A percentile compares a stretch with the other conserved stretches of the same genome.
These are phyloP conservation scores for Lomographa bimaculata DNA, from an alignment of 2,888 invertebrate species.

Conservation along the genomic window DNA sequence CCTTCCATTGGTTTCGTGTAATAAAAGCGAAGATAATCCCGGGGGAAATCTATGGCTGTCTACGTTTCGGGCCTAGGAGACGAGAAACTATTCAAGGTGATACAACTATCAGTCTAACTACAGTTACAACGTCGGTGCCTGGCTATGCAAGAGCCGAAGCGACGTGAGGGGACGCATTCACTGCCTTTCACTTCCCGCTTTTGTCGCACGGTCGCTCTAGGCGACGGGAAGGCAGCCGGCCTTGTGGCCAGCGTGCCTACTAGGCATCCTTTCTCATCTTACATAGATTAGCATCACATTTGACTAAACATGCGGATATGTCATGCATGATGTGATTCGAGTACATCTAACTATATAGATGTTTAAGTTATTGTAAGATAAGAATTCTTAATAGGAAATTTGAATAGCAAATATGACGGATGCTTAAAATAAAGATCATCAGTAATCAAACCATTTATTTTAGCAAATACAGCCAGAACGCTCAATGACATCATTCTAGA, in stretches of 20 bases:
- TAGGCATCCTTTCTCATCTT: conserved; percentile 71
- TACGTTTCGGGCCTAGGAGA: conserved; percentile 20
- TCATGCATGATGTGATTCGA: conserved; percentile 1
- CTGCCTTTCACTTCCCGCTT: conserved; percentile 84
- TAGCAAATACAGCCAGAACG: not conserved
- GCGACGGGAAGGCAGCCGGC: conserved; percentile 76
- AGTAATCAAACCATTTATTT: no score
- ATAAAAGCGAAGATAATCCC: conserved; percentile 33
- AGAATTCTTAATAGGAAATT: conserved; percentile 1
- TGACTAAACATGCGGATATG: conserved; percentile 9
- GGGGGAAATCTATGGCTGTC: conserved; percentile 32
- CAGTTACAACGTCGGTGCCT: conserved; percentile 39
- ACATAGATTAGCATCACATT: conserved; percentile 42
- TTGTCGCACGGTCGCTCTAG: conserved; percentile 74
- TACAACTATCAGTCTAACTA: conserved; percentile 21
- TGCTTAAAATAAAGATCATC: no score
- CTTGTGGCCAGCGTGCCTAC: conserved; percentile 73
- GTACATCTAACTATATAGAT: not conserved
- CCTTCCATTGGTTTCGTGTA: conserved; percentile 26
- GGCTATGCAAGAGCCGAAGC: conserved; percentile 53
- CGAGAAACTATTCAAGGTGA: conserved; percentile 23
- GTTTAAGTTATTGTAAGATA: not conserved
- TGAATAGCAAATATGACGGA: not conserved
- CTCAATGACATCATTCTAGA: conserved; percentile 5
- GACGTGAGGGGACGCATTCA: conserved; percentile 76